phyloP scores from a whole-genome alignment of 2,888 invertebrate species.

The Plebejus anna region DNA sequence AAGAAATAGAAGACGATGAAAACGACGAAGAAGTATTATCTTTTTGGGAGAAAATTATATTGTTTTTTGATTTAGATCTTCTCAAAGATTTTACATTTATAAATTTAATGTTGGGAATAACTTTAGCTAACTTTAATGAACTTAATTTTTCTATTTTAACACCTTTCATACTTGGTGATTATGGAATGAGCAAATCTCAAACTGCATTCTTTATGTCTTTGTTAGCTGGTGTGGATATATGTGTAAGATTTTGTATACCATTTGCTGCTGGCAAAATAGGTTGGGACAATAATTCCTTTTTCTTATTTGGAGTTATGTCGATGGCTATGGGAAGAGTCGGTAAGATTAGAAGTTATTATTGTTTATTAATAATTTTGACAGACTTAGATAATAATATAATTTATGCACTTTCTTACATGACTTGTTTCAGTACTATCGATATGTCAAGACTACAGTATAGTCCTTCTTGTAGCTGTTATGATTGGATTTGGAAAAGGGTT shows the following conservation, averaged over 20 bases:
- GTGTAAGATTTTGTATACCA: conserved; percentile 83
- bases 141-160: conserved; percentile 86
- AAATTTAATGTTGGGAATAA: conserved; percentile 85
- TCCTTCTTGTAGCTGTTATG: conserved; percentile 81
- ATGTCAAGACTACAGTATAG: conserved; percentile 75
- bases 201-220: conserved; percentile 85
- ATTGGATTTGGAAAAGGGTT: conserved; percentile 86
- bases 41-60: conserved; percentile 77
- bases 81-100: conserved; percentile 84
- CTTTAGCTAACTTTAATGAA: conserved; percentile 85
- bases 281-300: conserved; percentile 86
- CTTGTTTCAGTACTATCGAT: conserved; percentile 80
- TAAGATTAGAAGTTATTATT: conserved; percentile 57
- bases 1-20: conserved; percentile 46
- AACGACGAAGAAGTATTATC: conserved; percentile 57
- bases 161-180: conserved; percentile 86
- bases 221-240: conserved; percentile 83
- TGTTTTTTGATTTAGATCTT: conserved; percentile 86
- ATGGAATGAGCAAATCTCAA: conserved; percentile 79
- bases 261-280: conserved; percentile 84
- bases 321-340: conserved; percentile 84
- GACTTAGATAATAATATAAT: background rate
- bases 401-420: background rate
- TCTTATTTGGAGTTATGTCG: conserved; percentile 83
- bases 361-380: too few species aligned